These are phyloP conservation scores for Monochamus alternatus DNA, from an alignment of 2,888 invertebrate genomes.

Conservation along the genomic window DNA sequence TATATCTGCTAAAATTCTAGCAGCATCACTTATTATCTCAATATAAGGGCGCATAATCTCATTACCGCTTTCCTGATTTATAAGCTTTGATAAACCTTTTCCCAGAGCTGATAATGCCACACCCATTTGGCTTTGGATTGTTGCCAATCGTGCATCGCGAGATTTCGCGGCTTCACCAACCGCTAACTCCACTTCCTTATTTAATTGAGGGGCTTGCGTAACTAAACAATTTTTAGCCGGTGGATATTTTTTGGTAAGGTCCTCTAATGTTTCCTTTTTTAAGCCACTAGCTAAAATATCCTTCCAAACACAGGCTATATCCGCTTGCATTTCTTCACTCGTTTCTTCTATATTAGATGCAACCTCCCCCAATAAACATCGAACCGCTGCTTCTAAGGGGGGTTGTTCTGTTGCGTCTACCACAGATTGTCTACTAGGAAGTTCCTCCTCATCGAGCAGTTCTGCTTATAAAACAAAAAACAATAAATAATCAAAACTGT, in stretches of 20 bases:
- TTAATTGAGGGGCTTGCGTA: too few species aligned
- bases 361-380: too few species aligned
- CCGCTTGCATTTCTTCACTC: too few species aligned
- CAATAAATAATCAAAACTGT: background rate
- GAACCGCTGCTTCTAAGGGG: too few species aligned
- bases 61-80: constrained; percentile 16
- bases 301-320: too few species aligned
- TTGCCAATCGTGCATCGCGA: constrained; percentile 25
- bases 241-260: too few species aligned
- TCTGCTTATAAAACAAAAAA: constrained; percentile 12
- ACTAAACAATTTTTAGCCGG: too few species aligned
- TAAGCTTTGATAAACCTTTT: constrained; percentile 26
- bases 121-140: constrained; percentile 25
- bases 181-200: constrained; percentile 18
- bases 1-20: constrained; percentile 31
- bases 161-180: constrained; percentile 21
- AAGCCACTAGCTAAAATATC: too few species aligned
- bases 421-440: too few species aligned
- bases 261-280: too few species aligned
- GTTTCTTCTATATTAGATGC: too few species aligned
- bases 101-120: constrained; percentile 22
- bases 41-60: constrained; percentile 25
- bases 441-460: background rate
- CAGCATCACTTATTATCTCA: constrained; percentile 35
- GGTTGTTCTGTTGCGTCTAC: too few species aligned